phyloP scores from a whole-genome alignment of 2,888 invertebrate genomes.

The Scaptodrosophila latifasciaeformis region DNA sequence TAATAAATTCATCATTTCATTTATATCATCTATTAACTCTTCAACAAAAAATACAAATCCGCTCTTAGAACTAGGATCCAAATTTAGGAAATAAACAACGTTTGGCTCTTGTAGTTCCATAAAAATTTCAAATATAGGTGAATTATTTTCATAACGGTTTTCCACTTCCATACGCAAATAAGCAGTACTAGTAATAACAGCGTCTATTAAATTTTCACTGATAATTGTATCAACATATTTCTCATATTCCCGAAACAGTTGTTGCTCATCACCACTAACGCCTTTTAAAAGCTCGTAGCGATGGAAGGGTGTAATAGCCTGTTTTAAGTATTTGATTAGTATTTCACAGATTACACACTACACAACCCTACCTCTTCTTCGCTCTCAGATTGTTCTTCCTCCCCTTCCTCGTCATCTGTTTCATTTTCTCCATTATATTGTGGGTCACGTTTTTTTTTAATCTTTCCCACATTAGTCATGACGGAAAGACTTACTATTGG shows the following conservation, averaged over 20 bases:
- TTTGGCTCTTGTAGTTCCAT: constrained; percentile 84
- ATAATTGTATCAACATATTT: constrained; percentile 80
- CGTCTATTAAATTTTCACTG: constrained; percentile 77
- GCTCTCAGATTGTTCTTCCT: constrained; percentile 35
- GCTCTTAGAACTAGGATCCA: constrained; percentile 68
- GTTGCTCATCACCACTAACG: constrained; percentile 49
- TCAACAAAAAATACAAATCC: constrained; percentile 83
- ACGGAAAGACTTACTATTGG: constrained; percentile 29
- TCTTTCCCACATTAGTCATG: constrained; percentile 27
- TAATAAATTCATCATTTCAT: constrained; percentile 83
- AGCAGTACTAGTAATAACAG: constrained; percentile 73
- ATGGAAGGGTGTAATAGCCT: constrained; percentile 38
- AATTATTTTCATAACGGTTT: constrained; percentile 63
- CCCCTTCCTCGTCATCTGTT: constrained; percentile 13
- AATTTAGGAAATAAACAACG: constrained; percentile 83
- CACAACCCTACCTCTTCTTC: constrained; percentile 27
- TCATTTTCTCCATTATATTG: neutral
- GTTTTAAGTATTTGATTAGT: neutral
- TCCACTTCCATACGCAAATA: constrained; percentile 71
- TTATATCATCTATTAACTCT: constrained; percentile 85
- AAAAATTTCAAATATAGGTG: constrained; percentile 85
- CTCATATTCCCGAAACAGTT: constrained; percentile 77
- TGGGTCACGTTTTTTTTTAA: constrained; percentile 22
- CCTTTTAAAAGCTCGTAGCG: constrained; percentile 50
- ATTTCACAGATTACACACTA: no score